Base-by-base conservation (phyloP, 2,888 invertebrate genomes). In the Marasmarcha lunaedactyla region DNA sequence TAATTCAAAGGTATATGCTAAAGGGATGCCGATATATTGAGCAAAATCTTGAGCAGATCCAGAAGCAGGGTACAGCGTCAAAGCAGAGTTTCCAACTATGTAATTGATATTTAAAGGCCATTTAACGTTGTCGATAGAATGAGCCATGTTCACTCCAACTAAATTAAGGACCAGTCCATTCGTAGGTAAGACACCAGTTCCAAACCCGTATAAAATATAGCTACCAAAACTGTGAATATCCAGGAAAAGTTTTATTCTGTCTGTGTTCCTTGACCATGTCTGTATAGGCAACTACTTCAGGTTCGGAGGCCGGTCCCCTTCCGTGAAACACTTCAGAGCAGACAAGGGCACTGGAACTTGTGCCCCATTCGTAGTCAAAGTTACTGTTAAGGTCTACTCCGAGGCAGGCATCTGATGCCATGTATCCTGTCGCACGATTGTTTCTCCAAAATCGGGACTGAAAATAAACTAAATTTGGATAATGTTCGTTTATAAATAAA, bases 321-420 rank as follows among this genome's bases (percentile, higher is more conserved):
- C 93, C 93, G 27, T 87, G 87, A 71, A 81, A 92, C 3, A 78
- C 86, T 0, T 89, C 88, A 0, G 61, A 46, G 58, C 92, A 92
- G 1, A 76, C 84, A 38, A 55, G 61, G 45, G 36, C 48, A 46
- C 86, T 87, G 33, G 78, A 76, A 0, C 57, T 61, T 1, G 84
- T 72, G 1, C 85, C 88, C 91, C 92, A 93, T 43, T 87, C 72
- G 49, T 85, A 84, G 41, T 84, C 89, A 52, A 90, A 93, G 69
- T 93, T 93, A 6, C 93, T 77, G 64, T 93, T 93, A 0, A 88
- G 85, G 57, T 94, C 93, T 0, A 88, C 88, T 1, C 94, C 93
- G 9, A 63, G 49, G 52, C 92, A 93, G 0, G 52, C 0, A 38
- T 63, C 47, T 1, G 55, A 51, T 5, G 36, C 6, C 15, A 56